A percentile compares a stretch with the other conserved stretches of the same genome.
Evolutionary conservation across 2,888 invertebrate species (phyloP).

Genomic region (Acronicta psi): DNA sequence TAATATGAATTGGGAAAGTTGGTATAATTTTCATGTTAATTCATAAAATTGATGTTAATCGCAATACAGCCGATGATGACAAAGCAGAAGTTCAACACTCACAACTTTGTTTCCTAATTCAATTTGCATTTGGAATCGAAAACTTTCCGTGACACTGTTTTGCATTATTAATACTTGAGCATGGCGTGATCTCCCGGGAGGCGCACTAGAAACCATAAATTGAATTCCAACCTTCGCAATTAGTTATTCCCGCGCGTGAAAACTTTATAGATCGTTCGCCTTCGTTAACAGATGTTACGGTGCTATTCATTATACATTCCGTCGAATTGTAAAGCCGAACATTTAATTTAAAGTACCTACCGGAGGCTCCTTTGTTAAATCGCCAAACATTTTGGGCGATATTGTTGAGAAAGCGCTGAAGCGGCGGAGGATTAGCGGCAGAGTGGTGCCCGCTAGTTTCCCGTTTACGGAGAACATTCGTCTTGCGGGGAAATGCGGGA

Average conservation of each 20-base stretch:
- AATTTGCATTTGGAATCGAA: constrained; percentile 88
- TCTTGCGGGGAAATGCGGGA: constrained; percentile 71
- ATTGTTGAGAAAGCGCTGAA: constrained; percentile 77
- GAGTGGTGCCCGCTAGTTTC: constrained; percentile 71
- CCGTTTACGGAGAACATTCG: constrained; percentile 74
- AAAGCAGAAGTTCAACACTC: constrained; percentile 77
- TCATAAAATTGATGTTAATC: constrained; percentile 71
- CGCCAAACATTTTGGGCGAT: constrained; percentile 77
- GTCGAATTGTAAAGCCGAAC: constrained; percentile 88
- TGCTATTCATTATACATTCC: constrained; percentile 89
- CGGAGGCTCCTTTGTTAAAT: constrained; percentile 85
- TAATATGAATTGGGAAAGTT: constrained; percentile 20
- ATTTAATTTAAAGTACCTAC: constrained; percentile 88
- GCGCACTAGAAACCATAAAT: constrained; percentile 88
- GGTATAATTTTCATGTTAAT: constrained; percentile 44
- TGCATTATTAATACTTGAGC: constrained; percentile 89
- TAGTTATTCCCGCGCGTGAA: constrained; percentile 89
- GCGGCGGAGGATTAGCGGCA: constrained; percentile 75
- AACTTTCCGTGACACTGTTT: constrained; percentile 89
- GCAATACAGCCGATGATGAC: constrained; percentile 75
- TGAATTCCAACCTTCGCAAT: constrained; percentile 89
- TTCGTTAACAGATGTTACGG: constrained; percentile 90
- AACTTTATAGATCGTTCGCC: constrained; percentile 89
- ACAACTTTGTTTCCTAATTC: constrained; percentile 87
- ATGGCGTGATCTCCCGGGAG: constrained; percentile 86